phyloP scores from a whole-genome alignment of 1,140 invertebrate genomes.

The Bradynema listronoti region DNA sequence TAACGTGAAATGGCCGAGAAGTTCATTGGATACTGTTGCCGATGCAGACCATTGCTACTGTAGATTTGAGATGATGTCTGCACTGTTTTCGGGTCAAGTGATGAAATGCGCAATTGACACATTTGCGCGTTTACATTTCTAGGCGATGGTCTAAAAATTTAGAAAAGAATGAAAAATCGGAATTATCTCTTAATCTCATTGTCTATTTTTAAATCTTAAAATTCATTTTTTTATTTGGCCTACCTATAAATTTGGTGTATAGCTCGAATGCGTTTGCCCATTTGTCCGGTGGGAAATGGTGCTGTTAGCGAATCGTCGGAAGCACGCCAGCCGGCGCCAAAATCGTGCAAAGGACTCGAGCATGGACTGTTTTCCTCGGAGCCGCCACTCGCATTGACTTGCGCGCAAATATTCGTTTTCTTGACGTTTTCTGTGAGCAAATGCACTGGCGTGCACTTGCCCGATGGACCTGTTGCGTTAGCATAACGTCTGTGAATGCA shows the following conservation, averaged over 20 bases:
- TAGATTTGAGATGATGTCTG: no score
- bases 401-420: no score
- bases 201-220: no score
- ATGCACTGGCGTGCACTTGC: no score
- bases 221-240: not conserved
- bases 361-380: slow-evolving; percentile 27
- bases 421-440: no score
- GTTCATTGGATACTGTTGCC: no score
- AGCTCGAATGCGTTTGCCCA: slow-evolving; percentile 31
- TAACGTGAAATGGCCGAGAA: no score
- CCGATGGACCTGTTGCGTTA: no score
- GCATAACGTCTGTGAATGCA: no score
- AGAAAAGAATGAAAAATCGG: not conserved
- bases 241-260: slow-evolving; percentile 35
- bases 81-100: no score
- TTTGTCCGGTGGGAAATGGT: slow-evolving; percentile 43
- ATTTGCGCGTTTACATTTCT: slow-evolving; percentile 38
- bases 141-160: slow-evolving; percentile 37
- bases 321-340: slow-evolving; percentile 43
- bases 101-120: slow-evolving; percentile 29
- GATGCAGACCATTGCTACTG: no score
- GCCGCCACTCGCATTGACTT: not conserved
- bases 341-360: slow-evolving; percentile 22
- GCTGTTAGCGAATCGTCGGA: slow-evolving; percentile 42
- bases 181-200: no score